Percentiles rank a stretch among this genome's conserved stretches.
These are phyloP conservation scores for Drosophila putrida DNA, from an alignment of 2,888 invertebrate genomes.

Conservation along the genomic window DNA sequence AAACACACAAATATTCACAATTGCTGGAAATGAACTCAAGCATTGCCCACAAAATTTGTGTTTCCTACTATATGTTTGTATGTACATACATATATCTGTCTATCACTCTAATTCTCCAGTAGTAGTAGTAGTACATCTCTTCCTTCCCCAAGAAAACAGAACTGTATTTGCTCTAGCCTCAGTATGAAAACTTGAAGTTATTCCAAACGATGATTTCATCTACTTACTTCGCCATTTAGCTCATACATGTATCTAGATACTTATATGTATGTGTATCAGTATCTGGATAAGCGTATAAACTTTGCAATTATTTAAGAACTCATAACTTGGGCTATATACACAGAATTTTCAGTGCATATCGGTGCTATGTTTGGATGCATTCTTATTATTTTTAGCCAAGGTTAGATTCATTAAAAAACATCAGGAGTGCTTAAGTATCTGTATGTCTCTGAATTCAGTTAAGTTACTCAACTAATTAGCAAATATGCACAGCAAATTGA, in stretches of 20 bases:
- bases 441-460: slow-evolving; percentile 43
- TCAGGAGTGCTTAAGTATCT: slow-evolving; percentile 36
- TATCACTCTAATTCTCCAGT: not conserved
- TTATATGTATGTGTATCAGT: slow-evolving; percentile 15
- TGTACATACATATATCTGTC: not conserved
- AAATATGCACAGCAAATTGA: slow-evolving; percentile 59
- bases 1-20: slow-evolving; percentile 60
- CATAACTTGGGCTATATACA: slow-evolving; percentile 6
- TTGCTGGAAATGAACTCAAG: slow-evolving; percentile 65
- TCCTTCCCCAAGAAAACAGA: not conserved
- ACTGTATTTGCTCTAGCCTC: slow-evolving; percentile 28
- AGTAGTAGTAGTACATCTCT: not conserved
- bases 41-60: slow-evolving; percentile 47
- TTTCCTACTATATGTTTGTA: slow-evolving; percentile 45
- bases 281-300: slow-evolving; percentile 44
- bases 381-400: slow-evolving; percentile 48
- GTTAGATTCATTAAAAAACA: slow-evolving; percentile 66
- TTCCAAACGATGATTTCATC: slow-evolving; percentile 78
- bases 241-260: slow-evolving; percentile 35
- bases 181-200: slow-evolving; percentile 68
- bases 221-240: slow-evolving; percentile 63
- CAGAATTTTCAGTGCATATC: slow-evolving; percentile 29
- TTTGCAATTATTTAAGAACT: slow-evolving; percentile 45
- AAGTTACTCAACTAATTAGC: slow-evolving; percentile 62
- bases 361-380: slow-evolving; percentile 37